phyloP scores from a whole-genome alignment of 92 coral and sea anemone species.

The Metridium senile region DNA sequence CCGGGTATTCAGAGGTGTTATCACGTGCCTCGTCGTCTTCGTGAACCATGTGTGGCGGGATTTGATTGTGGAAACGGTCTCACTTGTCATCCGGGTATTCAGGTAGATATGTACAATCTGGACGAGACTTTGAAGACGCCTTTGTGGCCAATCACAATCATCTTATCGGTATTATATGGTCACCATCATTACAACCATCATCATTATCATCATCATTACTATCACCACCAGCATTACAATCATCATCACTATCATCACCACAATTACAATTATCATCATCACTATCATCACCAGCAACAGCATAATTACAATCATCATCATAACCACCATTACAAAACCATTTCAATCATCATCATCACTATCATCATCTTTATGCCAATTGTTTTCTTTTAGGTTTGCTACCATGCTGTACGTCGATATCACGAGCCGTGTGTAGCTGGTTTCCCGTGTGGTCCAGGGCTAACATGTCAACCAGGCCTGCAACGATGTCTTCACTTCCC shows the following conservation, averaged over 20 bases:
- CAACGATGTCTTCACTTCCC: conserved; percentile 89
- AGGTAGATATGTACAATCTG: no score
- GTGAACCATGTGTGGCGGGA: conserved; percentile 90
- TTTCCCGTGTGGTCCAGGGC: conserved; percentile 73
- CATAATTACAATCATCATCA: background rate
- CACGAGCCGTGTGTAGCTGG: conserved; percentile 91
- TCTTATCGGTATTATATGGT: no score
- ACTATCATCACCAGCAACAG: no score
- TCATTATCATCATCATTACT: no score
- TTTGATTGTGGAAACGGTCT: conserved; percentile 79
- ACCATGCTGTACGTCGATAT: conserved; percentile 66
- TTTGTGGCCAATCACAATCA: no score
- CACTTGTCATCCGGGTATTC: conserved; percentile 96
- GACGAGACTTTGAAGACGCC: no score
- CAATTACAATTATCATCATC: no score
- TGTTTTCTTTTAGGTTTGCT: conserved; percentile 62
- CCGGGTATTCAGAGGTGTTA: conserved; percentile 93
- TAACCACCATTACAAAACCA: background rate
- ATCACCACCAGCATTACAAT: no score
- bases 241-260: no score
- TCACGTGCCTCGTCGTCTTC: conserved; percentile 64
- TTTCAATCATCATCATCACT: background rate
- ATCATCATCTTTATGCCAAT: no score
- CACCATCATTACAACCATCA: no score
- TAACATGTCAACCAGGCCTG: conserved; percentile 90